Conservation (phyloP, 2,888 invertebrate species). For the Rapana venosa region DNA sequence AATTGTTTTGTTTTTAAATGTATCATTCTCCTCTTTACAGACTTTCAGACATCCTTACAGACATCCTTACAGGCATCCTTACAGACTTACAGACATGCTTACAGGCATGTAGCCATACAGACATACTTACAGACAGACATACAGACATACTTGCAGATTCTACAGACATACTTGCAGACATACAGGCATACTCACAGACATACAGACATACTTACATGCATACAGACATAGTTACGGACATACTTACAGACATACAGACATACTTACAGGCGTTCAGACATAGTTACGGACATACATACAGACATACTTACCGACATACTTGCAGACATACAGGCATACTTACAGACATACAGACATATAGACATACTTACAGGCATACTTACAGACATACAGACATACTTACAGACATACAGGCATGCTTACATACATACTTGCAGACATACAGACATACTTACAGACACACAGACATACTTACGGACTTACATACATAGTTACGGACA, state of each 20-base stretch:
- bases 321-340: not conserved
- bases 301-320: not conserved
- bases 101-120: not conserved
- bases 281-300: not conserved
- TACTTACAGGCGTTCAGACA: not conserved
- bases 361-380: not conserved
- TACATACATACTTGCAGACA: not conserved
- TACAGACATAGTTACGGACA: not conserved
- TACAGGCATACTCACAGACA: not conserved
- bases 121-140: constrained; percentile 3
- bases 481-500: not conserved
- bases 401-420: not conserved
- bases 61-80: too few species aligned
- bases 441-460: not conserved
- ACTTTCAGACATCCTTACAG: not conserved
- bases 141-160: not conserved
- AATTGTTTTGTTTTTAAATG: too few species aligned
- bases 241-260: not conserved
- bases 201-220: constrained; percentile 7
- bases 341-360: not conserved
- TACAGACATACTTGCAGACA: not conserved
- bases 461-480: not conserved
- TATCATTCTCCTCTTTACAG: not conserved
- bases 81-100: not conserved
- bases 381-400: not conserved